These are phyloP conservation scores for Caiman crocodilus DNA, from an alignment of 2,797 vertebrate genomes.

Conservation along the genomic window DNA sequence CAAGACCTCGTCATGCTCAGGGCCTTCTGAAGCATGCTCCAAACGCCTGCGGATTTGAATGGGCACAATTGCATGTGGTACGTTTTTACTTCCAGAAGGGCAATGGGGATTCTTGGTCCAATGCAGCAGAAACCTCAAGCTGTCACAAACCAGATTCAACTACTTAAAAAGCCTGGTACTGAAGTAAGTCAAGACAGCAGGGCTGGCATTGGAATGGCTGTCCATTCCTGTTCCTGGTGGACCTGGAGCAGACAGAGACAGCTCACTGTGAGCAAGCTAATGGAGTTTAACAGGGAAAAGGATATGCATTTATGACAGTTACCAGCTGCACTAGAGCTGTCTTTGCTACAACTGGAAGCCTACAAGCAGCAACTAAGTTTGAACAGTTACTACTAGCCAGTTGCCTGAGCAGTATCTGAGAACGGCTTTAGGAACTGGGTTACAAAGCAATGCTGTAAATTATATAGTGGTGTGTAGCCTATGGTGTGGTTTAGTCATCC, in stretches of 20 bases:
- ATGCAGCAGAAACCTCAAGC: background rate
- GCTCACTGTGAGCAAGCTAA: background rate
- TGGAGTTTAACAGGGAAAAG: fast-evolving
- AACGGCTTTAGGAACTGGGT: slow-evolving; percentile 16
- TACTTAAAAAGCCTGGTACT: background rate
- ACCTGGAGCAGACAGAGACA: background rate
- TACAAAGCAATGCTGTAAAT: slow-evolving; percentile 1
- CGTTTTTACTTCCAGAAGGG: background rate
- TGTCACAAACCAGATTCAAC: background rate
- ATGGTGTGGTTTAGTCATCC: background rate
- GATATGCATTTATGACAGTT: fast-evolving
- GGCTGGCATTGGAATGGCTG: no score
- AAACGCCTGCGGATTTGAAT: background rate
- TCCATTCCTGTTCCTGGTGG: background rate
- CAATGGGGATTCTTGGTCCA: background rate
- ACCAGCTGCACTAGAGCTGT: background rate
- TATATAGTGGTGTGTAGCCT: background rate
- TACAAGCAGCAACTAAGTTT: background rate
- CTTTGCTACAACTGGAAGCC: background rate
- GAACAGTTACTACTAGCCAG: slow-evolving; percentile 23
- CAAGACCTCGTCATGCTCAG: background rate
- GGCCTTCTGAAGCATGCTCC: background rate
- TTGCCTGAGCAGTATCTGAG: slow-evolving; percentile 38
- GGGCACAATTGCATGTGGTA: background rate
- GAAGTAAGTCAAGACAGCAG: background rate